These are phyloP conservation scores for Xyrauchen texanus DNA, from an alignment of 2,113 vertebrate species.

Conservation along the genomic window DNA sequence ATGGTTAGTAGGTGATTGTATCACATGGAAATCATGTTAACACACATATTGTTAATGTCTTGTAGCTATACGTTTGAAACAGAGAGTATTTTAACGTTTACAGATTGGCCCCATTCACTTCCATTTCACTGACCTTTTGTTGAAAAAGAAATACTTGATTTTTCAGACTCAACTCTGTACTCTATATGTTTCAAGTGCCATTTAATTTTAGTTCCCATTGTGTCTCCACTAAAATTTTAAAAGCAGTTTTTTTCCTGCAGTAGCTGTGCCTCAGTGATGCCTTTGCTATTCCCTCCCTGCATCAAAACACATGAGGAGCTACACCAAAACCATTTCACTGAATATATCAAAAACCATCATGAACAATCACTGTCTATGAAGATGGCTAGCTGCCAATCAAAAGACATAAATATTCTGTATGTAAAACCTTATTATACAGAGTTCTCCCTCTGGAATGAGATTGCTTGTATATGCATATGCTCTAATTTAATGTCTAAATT, in stretches of 20 bases:
- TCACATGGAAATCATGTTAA: no score
- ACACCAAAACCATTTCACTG: neutral
- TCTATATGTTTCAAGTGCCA: no score
- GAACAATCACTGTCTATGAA: conserved; percentile 10
- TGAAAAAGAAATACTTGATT: no score
- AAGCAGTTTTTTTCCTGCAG: neutral
- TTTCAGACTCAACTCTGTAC: no score
- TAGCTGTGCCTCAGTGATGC: neutral
- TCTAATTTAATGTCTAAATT: neutral
- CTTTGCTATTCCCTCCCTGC: neutral
- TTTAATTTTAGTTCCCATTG: neutral
- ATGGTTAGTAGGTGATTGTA: no score
- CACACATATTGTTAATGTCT: no score
- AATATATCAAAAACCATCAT: neutral
- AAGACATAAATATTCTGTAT: neutral
- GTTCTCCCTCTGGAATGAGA: neutral
- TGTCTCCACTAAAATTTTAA: neutral
- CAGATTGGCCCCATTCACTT: no score
- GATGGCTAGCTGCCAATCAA: neutral
- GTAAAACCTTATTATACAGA: neutral
- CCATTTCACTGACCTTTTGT: no score
- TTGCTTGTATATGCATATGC: conserved; percentile 11
- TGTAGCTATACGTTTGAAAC: no score
- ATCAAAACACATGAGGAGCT: neutral
- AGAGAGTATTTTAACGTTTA: no score